These are phyloP conservation scores for Lacanobia oleracea DNA, from an alignment of 2,888 invertebrate species.

Conservation along the genomic window DNA sequence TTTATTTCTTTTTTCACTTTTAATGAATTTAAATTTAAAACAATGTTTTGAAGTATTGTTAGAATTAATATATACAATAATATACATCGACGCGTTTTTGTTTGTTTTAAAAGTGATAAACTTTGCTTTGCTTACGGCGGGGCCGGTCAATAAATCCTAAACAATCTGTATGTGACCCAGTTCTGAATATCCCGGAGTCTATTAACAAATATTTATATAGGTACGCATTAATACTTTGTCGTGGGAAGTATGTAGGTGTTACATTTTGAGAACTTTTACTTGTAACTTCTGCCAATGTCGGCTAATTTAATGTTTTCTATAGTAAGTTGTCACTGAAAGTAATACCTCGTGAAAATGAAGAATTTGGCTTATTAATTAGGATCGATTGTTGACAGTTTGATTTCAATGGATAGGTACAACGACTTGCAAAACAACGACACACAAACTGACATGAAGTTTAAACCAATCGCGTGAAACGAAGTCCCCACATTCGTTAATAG, in stretches of 20 bases:
- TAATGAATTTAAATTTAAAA: slow-evolving; percentile 10
- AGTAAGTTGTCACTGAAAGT: background rate
- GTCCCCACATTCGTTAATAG: slow-evolving; percentile 47
- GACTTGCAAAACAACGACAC: background rate
- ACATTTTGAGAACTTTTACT: background rate
- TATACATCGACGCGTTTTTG: background rate
- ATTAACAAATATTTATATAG: slow-evolving; percentile 38
- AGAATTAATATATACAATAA: slow-evolving; percentile 4
- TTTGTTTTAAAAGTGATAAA: slow-evolving; percentile 23
- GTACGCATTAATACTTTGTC: slow-evolving; percentile 25
- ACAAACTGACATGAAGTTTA: background rate
- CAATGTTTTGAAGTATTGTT: background rate
- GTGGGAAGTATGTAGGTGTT: background rate
- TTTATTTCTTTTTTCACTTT: no score
- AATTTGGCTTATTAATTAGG: background rate
- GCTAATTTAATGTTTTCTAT: background rate
- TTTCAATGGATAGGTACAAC: background rate
- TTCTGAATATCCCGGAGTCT: slow-evolving; percentile 18
- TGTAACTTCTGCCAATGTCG: background rate
- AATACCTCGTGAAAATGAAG: background rate
- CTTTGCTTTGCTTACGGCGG: slow-evolving; percentile 16
- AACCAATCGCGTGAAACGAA: background rate
- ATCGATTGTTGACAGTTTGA: background rate
- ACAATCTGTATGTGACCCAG: slow-evolving; percentile 49
- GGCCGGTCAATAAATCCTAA: slow-evolving; percentile 45